These are phyloP conservation scores for Hyla sarda DNA, from an alignment of 2,113 vertebrate species.

Conservation along the genomic window DNA sequence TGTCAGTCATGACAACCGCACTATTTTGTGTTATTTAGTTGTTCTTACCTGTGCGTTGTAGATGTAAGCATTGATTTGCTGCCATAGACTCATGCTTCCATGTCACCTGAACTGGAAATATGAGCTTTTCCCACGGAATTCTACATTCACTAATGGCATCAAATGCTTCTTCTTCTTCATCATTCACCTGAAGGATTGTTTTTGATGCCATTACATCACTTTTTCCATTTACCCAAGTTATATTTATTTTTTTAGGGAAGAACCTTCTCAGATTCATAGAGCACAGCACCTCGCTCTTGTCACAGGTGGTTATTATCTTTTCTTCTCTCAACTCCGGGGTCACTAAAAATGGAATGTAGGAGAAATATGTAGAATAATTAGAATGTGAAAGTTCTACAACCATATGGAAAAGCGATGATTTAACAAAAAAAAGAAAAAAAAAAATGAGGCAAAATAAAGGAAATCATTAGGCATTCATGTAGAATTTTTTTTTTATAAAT, in stretches of 20 bases:
- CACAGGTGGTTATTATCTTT: neutral
- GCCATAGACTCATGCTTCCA: neutral
- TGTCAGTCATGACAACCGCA: no score
- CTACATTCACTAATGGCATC: constrained; percentile 2
- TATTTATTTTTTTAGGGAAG: neutral
- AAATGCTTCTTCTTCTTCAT: neutral
- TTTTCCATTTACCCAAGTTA: neutral
- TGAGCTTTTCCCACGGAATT: neutral
- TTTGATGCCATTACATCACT: neutral
- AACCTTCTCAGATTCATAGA: neutral
- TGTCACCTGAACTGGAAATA: neutral
- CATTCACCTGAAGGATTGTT: neutral
- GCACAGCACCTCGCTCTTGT: neutral
- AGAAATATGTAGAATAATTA: no score
- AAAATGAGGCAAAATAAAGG: no score
- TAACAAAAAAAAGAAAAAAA: no score
- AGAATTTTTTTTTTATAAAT: no score
- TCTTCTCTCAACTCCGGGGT: neutral
- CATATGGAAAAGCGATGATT: no score
- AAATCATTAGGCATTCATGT: no score
- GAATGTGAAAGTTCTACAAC: no score
- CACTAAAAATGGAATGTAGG: neutral
- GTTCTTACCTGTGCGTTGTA: neutral
- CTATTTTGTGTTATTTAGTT: no score
- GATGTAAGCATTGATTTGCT: neutral